Evolutionary conservation across 2,797 vertebrate species (phyloP), one percentile per base, ranked within the genome.

Genomic region (Anguilla obscura): DNA sequence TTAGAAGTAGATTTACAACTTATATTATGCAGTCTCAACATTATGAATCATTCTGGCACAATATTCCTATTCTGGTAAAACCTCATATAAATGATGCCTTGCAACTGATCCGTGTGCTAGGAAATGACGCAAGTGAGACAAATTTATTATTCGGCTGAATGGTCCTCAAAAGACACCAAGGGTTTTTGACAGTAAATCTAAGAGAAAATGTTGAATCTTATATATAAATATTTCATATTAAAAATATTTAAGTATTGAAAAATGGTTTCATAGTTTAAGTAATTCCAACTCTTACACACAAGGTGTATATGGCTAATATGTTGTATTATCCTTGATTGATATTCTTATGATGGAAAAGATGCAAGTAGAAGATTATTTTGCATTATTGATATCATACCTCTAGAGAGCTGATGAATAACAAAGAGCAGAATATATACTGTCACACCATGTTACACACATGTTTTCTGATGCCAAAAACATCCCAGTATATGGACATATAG

Each of bases 311-410:
- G 6, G 8, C 82, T 56, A 40, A 40, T 40, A 30, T 54, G 2
- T 84, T 21, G 50, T 85, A 86, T 40, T 14, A 84, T 69, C 21
- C n/a, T 71, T 85, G 30, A 50, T 27, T 84, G 48, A 24, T 27
- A 69, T 84, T 52, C 1, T 1, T 18, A 63, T 87, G 50, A 74
- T 85, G 30, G 56, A 45, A 86, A 56, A 85, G 63, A 69, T 58
- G 82, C 56, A 87, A n/a, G 58, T 18, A 86, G 84, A 88, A 54
- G 50, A 54, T 84, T 21, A 10, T 66, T 36, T 66, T 85, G 9
- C 48, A 88, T 89, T 88, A 89, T 88, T 86, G 86, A 88, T 54
- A 54, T 8, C 3, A 36, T 40, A 8, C 85, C 86, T 84, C 36
- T 60, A 40, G 86, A 9, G 63, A 30, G 48, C 12, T 80, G 60